A percentile compares a stretch with the other conserved stretches of the same genome.
These are phyloP conservation scores for Heliconius ethilla DNA, from an alignment of 2,888 invertebrate species.

Conservation along the genomic window DNA sequence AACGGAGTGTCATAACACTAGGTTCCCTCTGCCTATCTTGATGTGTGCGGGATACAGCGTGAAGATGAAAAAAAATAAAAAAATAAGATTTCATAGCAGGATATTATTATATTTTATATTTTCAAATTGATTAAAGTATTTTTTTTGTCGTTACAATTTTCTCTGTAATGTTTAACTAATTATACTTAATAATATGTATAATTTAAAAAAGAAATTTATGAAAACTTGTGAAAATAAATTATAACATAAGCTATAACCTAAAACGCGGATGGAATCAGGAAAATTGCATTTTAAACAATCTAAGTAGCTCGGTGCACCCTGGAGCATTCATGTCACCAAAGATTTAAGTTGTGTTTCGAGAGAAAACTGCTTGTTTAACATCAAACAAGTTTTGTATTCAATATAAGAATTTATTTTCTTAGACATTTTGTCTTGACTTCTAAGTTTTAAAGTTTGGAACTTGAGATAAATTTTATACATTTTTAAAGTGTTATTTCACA, in stretches of 20 bases:
- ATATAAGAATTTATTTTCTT: slow-evolving; percentile 4
- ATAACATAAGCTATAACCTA: not conserved
- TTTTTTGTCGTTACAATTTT: not conserved
- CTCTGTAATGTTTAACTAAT: not conserved
- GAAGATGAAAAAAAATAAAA: too few relatives aligned
- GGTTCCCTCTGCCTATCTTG: not conserved
- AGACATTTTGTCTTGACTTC: not conserved
- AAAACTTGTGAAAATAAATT: not conserved
- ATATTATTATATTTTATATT: too few relatives aligned
- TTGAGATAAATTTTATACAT: not conserved
- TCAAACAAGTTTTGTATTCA: slow-evolving; percentile 4
- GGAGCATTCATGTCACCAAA: slow-evolving; percentile 17
- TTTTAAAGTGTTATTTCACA: not conserved
- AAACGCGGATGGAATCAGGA: not conserved
- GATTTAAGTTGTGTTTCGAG: slow-evolving; percentile 27
- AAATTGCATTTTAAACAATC: slow-evolving; percentile 11
- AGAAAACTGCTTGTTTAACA: slow-evolving; percentile 17
- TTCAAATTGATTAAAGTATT: not conserved
- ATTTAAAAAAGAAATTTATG: not conserved
- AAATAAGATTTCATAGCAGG: too few relatives aligned
- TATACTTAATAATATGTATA: not conserved
- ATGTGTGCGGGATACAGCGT: too few relatives aligned
- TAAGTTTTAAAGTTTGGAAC: not conserved
- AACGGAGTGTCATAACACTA: not conserved
- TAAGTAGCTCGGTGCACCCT: slow-evolving; percentile 4